A percentile compares a stretch with the other conserved stretches of the same genome.
These are phyloP conservation scores for Pterostichus niger DNA, from an alignment of 2,888 invertebrate species.

Conservation along the genomic window DNA sequence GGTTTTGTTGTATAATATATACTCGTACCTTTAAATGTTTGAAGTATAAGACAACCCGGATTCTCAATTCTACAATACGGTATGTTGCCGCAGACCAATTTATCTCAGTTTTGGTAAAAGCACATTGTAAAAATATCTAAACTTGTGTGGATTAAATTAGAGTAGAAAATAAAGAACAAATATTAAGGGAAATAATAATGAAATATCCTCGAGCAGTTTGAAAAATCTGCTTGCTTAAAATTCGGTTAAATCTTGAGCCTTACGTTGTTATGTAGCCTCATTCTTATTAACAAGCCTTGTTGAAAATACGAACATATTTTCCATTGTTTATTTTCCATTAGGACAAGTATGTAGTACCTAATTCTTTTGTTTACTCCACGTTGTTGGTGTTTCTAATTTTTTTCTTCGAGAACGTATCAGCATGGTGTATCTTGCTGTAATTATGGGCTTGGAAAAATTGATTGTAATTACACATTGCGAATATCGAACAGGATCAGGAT, in stretches of 20 bases:
- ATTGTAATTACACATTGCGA: slow-evolving; percentile 57
- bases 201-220: slow-evolving; percentile 1
- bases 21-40: too few species aligned
- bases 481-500: slow-evolving; percentile 41
- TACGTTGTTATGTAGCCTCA: slow-evolving; percentile 5
- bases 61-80: too few species aligned
- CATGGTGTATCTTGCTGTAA: slow-evolving; percentile 32
- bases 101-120: not conserved
- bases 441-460: slow-evolving; percentile 53
- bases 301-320: slow-evolving; percentile 41
- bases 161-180: slow-evolving; percentile 16
- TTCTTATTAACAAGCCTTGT: slow-evolving; percentile 39
- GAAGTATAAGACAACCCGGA: too few species aligned
- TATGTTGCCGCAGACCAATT: too few species aligned
- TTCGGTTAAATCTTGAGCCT: not conserved
- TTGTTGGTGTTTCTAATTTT: slow-evolving; percentile 44
- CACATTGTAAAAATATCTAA: not conserved
- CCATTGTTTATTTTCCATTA: slow-evolving; percentile 50
- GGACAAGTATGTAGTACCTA: slow-evolving; percentile 39
- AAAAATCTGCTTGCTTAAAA: slow-evolving; percentile 8
- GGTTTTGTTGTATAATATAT: too few species aligned
- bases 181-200: slow-evolving; percentile 35
- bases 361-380: slow-evolving; percentile 36
- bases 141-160: slow-evolving; percentile 12
- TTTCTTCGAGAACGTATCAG: slow-evolving; percentile 17